Conservation (phyloP, 2,797 vertebrate species). For the Aldrovandia affinis region DNA sequence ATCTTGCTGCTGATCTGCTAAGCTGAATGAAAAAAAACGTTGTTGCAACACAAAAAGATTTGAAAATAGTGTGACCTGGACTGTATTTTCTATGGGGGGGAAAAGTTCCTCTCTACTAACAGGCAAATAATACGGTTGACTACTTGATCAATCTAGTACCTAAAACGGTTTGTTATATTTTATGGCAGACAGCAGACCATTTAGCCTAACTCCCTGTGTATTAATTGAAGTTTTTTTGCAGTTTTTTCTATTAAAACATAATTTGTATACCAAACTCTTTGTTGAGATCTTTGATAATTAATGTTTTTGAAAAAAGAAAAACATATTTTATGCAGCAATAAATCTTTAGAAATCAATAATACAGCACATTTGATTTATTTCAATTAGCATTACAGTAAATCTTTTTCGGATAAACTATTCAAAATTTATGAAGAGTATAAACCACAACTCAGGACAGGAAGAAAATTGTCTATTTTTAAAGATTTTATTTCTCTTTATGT, state of each 20-base stretch:
- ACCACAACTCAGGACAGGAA: slow-evolving; percentile 58
- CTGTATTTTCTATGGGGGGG: not conserved
- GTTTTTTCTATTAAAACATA: not conserved
- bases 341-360: slow-evolving; percentile 48
- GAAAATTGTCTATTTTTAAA: slow-evolving; percentile 78
- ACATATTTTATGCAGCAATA: slow-evolving; percentile 38
- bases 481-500: slow-evolving; percentile 91
- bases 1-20: not conserved
- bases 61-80: not conserved
- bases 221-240: too few relatives aligned
- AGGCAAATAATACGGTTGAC: not conserved
- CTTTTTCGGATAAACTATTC: slow-evolving; percentile 56
- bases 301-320: slow-evolving; percentile 21
- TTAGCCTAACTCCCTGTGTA: not conserved
- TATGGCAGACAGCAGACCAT: not conserved
- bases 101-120: not conserved
- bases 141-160: not conserved
- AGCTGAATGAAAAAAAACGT: not conserved
- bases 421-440: slow-evolving; percentile 57
- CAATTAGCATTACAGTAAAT: slow-evolving; percentile 56
- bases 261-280: slow-evolving; percentile 21
- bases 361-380: slow-evolving; percentile 55
- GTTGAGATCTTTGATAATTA: not conserved
- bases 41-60: not conserved
- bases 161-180: not conserved